Base-by-base conservation (phyloP, 2,113 vertebrate species). In the Tragelaphus buxtoni region DNA sequence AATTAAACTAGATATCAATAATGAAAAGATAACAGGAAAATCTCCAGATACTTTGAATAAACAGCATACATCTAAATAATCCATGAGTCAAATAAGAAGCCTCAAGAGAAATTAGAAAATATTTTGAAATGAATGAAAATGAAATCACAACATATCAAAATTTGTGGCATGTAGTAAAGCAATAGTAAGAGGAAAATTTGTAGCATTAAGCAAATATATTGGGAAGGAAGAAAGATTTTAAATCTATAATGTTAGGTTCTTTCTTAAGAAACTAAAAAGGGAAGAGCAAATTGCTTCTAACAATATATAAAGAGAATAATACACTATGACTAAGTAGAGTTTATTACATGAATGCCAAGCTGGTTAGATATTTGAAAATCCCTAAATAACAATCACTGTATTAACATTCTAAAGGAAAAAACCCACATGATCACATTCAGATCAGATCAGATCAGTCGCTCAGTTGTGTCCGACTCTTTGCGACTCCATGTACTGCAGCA, bases 321-420 rank as follows among this genome's bases (percentile, higher is more conserved):
- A 83, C 69, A 89, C 76, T 42, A 60, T 60, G 60, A 93, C 60
- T 88, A 95, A 95, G n/a, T 69, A 56, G 20, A 60, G 30, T 58
- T 97, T 93, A 82, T 89, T 80, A 69, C 72, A 93, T 42, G 79
- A 91, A 30, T 42, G 61, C 22, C n/a, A 85, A 86, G 83, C 79
- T 32, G 42, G 69, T 72, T 93, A 93, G 83, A 90, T 83, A 88
- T 93, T 83, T 91, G 83, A 93, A 94, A 95, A 88, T 93, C 91
- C 95, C 63, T 89, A 79, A 76, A 14, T 65, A 39, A 69, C 76
- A 93, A 72, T 55, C 42, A 49, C 35, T 49, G 60, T 42, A 86
- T 93, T 47, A 86, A 49, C 47, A 77, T 26, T 18, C 82, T 93
- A 72, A 35, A 65, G 56, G 39, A 30, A 47, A 94, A 42, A 61